These are phyloP conservation scores for Glossosoma conforme DNA, from an alignment of 1,140 invertebrate species.

Conservation along the genomic window DNA sequence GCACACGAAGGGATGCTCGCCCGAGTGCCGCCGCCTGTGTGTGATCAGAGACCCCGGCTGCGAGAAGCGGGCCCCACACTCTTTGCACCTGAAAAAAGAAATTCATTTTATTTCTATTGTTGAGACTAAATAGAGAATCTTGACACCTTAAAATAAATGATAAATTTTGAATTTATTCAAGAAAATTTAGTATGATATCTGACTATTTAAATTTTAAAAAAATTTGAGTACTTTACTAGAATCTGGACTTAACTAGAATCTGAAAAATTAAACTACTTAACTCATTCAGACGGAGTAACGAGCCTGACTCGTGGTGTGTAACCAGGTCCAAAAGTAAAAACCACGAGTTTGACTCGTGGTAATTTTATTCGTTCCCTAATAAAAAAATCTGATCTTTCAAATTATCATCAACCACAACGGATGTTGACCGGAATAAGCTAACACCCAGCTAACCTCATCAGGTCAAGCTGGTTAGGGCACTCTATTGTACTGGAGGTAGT, in stretches of 20 bases:
- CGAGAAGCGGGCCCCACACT: slow-evolving; percentile 42
- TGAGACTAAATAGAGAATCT: not conserved
- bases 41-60: slow-evolving; percentile 55
- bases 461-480: too few relatives aligned
- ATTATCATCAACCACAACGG: too few relatives aligned
- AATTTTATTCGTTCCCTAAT: too few relatives aligned
- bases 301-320: not conserved
- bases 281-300: not conserved
- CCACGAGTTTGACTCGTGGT: too few relatives aligned
- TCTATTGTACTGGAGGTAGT: too few relatives aligned
- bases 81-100: slow-evolving; percentile 35
- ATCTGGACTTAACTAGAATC: not conserved
- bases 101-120: not conserved
- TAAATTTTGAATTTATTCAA: slow-evolving; percentile 35
- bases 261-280: not conserved
- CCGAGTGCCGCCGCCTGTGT: slow-evolving; percentile 59
- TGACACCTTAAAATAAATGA: slow-evolving; percentile 36
- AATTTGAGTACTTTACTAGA: slow-evolving; percentile 30
- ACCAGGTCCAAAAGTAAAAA: too few relatives aligned
- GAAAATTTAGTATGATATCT: slow-evolving; percentile 35
- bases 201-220: slow-evolving; percentile 18
- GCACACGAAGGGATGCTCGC: slow-evolving; percentile 66
- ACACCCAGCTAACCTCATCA: too few relatives aligned
- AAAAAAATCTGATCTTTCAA: too few relatives aligned
- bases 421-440: too few relatives aligned